Percentiles rank a stretch among this genome's conserved stretches.
Conservation (phyloP, 2,113 vertebrate genomes). For the Lanius ludovicianus region DNA sequence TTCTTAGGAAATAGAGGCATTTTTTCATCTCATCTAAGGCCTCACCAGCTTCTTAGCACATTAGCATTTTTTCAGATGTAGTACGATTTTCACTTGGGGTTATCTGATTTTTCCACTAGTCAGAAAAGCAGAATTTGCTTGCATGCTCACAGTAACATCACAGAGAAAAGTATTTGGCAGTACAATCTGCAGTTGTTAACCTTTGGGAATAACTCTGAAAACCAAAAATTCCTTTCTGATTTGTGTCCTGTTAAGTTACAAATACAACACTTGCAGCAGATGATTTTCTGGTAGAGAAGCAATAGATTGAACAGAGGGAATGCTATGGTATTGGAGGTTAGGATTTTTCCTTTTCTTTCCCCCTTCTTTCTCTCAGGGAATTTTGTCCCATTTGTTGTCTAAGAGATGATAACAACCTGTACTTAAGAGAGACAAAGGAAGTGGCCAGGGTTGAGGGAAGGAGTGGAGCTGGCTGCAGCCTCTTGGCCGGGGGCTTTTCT, state of each 20-base stretch:
- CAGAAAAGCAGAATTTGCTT: slow-evolving; percentile 5
- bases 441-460: neutral
- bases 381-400: neutral
- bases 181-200: slow-evolving; percentile 33
- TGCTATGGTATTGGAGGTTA: neutral
- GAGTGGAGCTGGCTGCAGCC: neutral
- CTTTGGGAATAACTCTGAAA: slow-evolving; percentile 28
- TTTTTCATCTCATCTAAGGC: slow-evolving; percentile 24
- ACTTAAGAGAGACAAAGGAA: neutral
- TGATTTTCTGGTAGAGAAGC: slow-evolving; percentile 8
- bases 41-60: neutral
- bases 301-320: neutral
- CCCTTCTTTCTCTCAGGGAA: neutral
- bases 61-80: neutral
- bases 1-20: neutral
- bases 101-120: neutral
- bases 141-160: neutral
- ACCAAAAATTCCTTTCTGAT: slow-evolving; percentile 32
- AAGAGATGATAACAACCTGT: neutral
- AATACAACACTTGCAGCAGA: slow-evolving; percentile 39
- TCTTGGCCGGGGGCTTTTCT: neutral
- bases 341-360: neutral
- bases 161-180: slow-evolving; percentile 25
- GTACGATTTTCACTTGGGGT: neutral
- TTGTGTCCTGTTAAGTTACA: neutral